Evolutionary conservation across 2,797 vertebrate species (phyloP), one percentile per base, ranked within the genome.

Genomic region (Scarus forsteni): DNA sequence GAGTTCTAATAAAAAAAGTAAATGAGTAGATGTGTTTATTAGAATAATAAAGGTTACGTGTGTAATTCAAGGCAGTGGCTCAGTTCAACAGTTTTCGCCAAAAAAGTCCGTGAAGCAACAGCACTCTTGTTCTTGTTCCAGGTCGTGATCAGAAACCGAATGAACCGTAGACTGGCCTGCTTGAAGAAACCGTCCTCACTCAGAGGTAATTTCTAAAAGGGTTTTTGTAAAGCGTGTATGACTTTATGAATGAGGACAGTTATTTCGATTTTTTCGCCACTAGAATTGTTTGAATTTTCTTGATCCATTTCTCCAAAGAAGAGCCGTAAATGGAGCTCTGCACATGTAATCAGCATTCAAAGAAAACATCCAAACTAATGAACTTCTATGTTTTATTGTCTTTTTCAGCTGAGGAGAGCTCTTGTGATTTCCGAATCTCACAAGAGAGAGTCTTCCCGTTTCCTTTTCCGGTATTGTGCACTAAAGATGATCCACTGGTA

Each of bases 91-190:
- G 27, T 27, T 27, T 27, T 27, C 27, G 27, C 27, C 27, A 27
- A 27, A 27, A 27, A 27, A 4, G 27, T 27, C 27, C 4, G 27
- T 27, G 27, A 27, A 27, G 27, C 27, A 2, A 27, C 2, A 27
- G 27, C 27, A 27, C 27, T 27, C 27, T 27, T 27, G 27, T 27
- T 27, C 27, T 14, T 9, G 19, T 62, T 77, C 46, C 75, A 95
- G 94, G 85, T 94, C 0, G 77, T 92, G 79, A 88, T 92, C 45
- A 90, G 60, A 10, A 84, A 88, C 59, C 94, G 92, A 18, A 77
- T 92, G 86, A 85, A 86, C 8, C 79, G 67, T 7, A 93, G 91
- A 59, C 87, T 93, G 50, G 55, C 45, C 38, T 73, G 51, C 54
- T 53, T 94, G 63, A 90, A 79, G 80, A 74, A 83, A 16, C 61